phyloP scores from a whole-genome alignment of 2,113 vertebrate species.

The Archocentrus centrarchus region DNA sequence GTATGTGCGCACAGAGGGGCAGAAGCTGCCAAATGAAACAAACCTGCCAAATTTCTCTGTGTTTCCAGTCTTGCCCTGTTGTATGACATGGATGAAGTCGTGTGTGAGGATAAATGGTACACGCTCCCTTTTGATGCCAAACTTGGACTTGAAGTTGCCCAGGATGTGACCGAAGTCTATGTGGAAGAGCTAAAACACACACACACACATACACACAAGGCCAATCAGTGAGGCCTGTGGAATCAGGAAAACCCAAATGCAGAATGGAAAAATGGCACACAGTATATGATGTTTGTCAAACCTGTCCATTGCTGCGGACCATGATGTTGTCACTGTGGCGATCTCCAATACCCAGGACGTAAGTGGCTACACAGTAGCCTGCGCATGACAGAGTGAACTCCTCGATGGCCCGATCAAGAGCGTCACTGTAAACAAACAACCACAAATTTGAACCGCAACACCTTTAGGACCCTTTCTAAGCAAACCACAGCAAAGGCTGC shows the following conservation, averaged over 20 bases:
- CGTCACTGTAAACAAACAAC: conserved; percentile 82
- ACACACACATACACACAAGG: not conserved
- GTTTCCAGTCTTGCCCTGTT: conserved; percentile 97
- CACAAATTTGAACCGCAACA: not conserved
- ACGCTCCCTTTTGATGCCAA: conserved; percentile 98
- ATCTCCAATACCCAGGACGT: conserved; percentile 97
- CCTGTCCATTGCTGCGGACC: conserved; percentile 98
- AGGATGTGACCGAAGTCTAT: conserved; percentile 99
- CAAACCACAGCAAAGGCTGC: not conserved
- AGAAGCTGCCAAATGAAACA: conserved; percentile 52
- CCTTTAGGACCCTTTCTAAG: not conserved
- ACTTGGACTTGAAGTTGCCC: conserved; percentile 99
- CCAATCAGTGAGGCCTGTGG: not conserved
- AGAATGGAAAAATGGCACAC: not conserved
- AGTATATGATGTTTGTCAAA: conserved; percentile 57
- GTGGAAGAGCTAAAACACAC: conserved; percentile 91
- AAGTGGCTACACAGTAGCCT: conserved; percentile 99
- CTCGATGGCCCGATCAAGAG: conserved; percentile 95
- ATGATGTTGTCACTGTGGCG: conserved; percentile 99
- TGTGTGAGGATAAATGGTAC: conserved; percentile 99
- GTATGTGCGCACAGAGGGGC: not conserved
- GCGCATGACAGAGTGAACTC: conserved; percentile 98
- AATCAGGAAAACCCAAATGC: not conserved
- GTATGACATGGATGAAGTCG: conserved; percentile 99
- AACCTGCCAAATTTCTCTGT: conserved; percentile 97